Base-by-base conservation (phyloP, 1,140 invertebrate genomes). In the Pemphigus obesinymphae region DNA sequence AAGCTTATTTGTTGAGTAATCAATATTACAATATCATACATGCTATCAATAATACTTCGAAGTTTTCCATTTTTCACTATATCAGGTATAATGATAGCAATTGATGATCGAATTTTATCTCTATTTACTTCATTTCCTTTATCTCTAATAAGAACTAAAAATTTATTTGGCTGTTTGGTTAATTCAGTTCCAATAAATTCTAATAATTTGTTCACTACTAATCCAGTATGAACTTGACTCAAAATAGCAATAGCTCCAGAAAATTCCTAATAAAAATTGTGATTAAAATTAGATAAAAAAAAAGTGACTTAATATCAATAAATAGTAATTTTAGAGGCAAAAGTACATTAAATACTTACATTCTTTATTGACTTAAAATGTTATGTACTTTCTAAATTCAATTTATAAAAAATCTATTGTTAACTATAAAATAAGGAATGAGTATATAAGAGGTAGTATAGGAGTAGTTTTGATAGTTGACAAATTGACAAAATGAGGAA, bases 141-240 rank as follows among this genome's bases (percentile, higher is more conserved):
- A n/a, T 80, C 76, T n/a, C 76, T 58, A 20, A 80, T 80, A 11
- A 80, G 76, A 4, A 63, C 76, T 58, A 80, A 61, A 63, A 80
- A 80, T 58, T 80, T 80, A 29, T 63, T 80, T 29, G 76, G 76
- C 10, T 80, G 76, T n/a, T 80, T 80, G 26, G 34, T 80, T 45
- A 80, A 45, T 61, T 80, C 76, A 45, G 37, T 29, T 58, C 58
- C 40, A 20, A 61, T n/a, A 43, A 80, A 80, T n/a, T 80, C 76
- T 29, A 80, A 61, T 31, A 80, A 29, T 29, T 80, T 55, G 15
- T 80, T 80, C 8, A 80, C 55, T 6, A 80, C 76, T 34, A 80
- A 20, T 61, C 53, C 76, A 29, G 76, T 80, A 13, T 80, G 55
- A 20, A 43, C 55, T 43, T 40, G 31, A 20, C 76, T 80, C 40